Evolutionary conservation across 1,140 invertebrate species (phyloP).

Genomic region (Marisa cornuarietis): DNA sequence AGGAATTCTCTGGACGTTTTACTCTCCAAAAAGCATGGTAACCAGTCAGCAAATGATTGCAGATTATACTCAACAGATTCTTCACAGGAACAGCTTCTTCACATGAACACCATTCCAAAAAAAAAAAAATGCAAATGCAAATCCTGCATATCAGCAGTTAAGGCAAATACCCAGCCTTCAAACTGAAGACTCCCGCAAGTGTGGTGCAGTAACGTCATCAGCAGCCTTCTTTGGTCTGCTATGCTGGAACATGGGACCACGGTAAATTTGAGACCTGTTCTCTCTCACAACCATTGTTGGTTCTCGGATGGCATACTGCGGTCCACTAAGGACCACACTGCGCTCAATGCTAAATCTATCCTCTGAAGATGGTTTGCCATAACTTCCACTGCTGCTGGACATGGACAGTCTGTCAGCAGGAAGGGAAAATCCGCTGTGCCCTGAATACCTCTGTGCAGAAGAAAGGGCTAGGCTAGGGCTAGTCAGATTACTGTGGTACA

Average conservation of each 20-base stretch:
- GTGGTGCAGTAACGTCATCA: conserved; percentile 41
- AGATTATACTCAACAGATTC: too few species aligned
- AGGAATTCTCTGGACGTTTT: too few species aligned
- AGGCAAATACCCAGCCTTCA: conserved; percentile 15
- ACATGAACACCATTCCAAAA: too few species aligned
- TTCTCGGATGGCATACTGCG: not conserved
- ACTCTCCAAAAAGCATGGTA: too few species aligned
- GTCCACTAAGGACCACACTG: not conserved
- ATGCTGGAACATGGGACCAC: conserved; percentile 23
- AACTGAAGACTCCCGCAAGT: conserved; percentile 53
- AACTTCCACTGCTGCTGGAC: not conserved
- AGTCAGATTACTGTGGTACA: conserved; percentile 14
- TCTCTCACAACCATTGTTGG: not conserved
- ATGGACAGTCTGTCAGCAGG: conserved; percentile 6
- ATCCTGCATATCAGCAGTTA: too few species aligned
- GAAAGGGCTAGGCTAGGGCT: not conserved
- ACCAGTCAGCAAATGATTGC: too few species aligned
- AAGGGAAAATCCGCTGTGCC: conserved; percentile 13
- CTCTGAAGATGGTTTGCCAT: not conserved
- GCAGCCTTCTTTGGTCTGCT: conserved; percentile 32
- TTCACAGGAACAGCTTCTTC: too few species aligned
- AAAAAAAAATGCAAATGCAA: too few species aligned
- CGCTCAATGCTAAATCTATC: not conserved
- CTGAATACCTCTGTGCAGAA: conserved; percentile 14
- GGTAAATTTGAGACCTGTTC: conserved; percentile 41